Evolutionary conservation across 2,113 vertebrate genomes (phyloP).

Genomic region (Python bivittatus): DNA sequence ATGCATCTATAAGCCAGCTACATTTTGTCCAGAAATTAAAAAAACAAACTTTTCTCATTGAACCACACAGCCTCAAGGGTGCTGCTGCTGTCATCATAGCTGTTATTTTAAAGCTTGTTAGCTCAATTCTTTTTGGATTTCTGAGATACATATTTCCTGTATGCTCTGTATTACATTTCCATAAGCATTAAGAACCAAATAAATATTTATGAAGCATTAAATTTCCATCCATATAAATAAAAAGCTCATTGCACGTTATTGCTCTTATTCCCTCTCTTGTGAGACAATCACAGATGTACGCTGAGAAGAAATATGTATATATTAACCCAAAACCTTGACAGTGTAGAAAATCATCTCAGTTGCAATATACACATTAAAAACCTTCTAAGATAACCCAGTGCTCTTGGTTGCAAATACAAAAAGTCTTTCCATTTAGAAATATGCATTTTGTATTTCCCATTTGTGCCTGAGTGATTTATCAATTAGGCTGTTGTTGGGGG

Average conservation of each 20-base stretch:
- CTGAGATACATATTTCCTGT: background rate
- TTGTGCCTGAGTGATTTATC: background rate
- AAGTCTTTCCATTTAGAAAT: background rate
- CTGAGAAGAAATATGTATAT: background rate
- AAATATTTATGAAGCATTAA: conserved; percentile 36
- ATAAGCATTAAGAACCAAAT: conserved; percentile 21
- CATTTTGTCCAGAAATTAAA: background rate
- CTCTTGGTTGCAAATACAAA: background rate
- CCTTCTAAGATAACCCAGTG: background rate
- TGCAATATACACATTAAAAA: background rate
- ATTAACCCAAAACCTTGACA: conserved; percentile 5
- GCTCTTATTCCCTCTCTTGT: conserved; percentile 2
- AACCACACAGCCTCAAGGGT: background rate
- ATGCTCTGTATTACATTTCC: background rate
- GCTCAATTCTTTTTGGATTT: background rate
- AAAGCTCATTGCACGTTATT: conserved; percentile 15
- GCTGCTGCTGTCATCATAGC: background rate
- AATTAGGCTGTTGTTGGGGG: background rate
- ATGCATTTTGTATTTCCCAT: background rate
- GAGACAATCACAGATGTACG: background rate
- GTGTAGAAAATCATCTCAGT: background rate
- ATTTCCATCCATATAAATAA: conserved; percentile 22
- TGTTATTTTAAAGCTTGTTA: background rate
- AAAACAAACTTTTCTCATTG: background rate
- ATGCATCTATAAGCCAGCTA: background rate